A percentile compares a stretch with the other conserved stretches of the same genome.
Evolutionary conservation across 2,888 invertebrate species (phyloP).

Genomic region (Drosophila atroscutellata): DNA sequence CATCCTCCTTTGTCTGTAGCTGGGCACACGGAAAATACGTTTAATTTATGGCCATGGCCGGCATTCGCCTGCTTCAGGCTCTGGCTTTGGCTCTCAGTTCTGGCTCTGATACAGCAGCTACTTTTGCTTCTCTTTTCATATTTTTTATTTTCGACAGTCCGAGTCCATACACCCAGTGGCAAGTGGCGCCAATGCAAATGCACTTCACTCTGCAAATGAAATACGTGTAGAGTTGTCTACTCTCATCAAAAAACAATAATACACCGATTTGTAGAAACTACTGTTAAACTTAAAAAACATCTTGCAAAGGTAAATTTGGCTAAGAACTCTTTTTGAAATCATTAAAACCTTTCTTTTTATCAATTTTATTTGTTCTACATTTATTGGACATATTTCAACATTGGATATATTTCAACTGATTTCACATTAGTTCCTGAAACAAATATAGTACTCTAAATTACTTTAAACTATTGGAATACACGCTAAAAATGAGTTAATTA

Average conservation of each 20-base stretch:
- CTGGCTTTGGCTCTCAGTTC: conserved; percentile 9
- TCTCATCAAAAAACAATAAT: no score
- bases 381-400: neutral
- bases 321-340: neutral
- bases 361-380: neutral
- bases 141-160: conserved; percentile 38
- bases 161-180: conserved; percentile 27
- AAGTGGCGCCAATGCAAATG: conserved; percentile 65
- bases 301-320: neutral
- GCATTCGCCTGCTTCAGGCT: conserved; percentile 25
- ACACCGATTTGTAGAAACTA: neutral
- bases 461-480: neutral
- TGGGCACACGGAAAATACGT: conserved; percentile 70
- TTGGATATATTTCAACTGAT: neutral
- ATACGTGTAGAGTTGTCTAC: conserved; percentile 1
- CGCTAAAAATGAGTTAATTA: neutral
- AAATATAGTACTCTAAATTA: neutral
- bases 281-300: neutral
- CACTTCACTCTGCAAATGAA: conserved; percentile 34
- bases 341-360: neutral
- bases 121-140: conserved; percentile 11
- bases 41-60: conserved; percentile 67
- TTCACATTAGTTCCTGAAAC: no score
- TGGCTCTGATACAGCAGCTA: conserved; percentile 30
- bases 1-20: conserved; percentile 26